Evolutionary conservation across 2,888 invertebrate genomes (phyloP), one percentile per base, ranked within the genome.

Genomic region (Horisme vitalbata): DNA sequence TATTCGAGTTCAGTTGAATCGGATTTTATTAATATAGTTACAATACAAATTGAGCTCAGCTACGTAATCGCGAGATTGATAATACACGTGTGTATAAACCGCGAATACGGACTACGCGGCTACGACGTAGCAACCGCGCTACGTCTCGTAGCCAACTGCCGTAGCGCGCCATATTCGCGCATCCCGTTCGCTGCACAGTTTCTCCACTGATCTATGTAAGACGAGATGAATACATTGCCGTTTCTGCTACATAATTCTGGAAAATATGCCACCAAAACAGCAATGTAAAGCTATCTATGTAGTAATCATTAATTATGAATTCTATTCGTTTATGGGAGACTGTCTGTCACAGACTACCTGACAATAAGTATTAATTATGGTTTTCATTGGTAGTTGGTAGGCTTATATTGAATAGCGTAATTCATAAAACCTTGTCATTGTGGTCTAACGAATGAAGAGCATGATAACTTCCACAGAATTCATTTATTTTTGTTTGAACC

Each of bases 71-170:
- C 60, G 57, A 60, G 55, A 48, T n/a, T n/a, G n/a, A n/a, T 46
- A 41, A 45, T 64, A 57, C 74, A 71, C 79, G 80, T 74, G 75
- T 61, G 61, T 56, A 46, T 49, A 50, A 63, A 57, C 36, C 65
- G 62, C 72, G 65, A 63, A 15, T 11, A 20, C 7, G 27, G 13
- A 27, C 32, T 39, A 60, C 64, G 48, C 41, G 52, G 41, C 61
- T 61, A 65, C 63, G 57, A 57, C 79, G 83, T 82, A 79, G 83
- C 79, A 61, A 62, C 68, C 62, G 65, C 57, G 67, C 84, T 79
- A 81, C 83, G 81, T 55, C 65, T 61, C 80, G 83, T 83, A 83
- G 82, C 73, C 60, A 69, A 88, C 86, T 88, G 85, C 79, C 77
- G 77, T 75, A 79, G 71, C 75, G 59, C 66, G 65, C 57, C 68